Base-by-base conservation (phyloP, 53 echinoderm and acorn worm genomes). In the Zoroaster sp. region DNA sequence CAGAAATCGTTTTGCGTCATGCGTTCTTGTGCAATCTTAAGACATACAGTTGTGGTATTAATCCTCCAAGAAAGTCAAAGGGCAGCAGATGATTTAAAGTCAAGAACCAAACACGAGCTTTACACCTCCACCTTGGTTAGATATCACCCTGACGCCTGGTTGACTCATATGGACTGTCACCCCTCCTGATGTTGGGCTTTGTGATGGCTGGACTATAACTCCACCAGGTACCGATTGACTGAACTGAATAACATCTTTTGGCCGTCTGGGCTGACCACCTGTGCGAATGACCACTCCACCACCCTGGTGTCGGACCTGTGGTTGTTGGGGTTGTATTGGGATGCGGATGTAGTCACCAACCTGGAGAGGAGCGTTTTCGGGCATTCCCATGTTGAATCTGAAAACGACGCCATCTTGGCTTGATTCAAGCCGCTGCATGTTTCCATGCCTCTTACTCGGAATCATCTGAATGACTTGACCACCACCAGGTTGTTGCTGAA, bases 331-430 rank as follows among this genome's bases (percentile, higher is more conserved):
- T 20, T 81, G 72, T 35, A 89, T 65, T 35, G 90, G 90, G 40
- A 89, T 89, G 10, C 82, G 66, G 76, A 89, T 89, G 69, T 49
- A 82, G 51, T 89, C 90, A 18, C 90, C 90, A 43, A 89, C 77
- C 42, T 74, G 81, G n/a, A 89, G 81, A 21, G 90, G 90, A 28
- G 73, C 90, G 12, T 54, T 82, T 41, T 82, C 73, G 10, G 81
- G 81, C 41, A 69, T 69, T 3, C 90, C 90, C 90, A 89, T 89
- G 82, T 89, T 89, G 74, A 89, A 72, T 3, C 90, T 28, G 47
- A 89, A 72, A 73, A 81, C 81, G 12, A 89, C 90, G 0, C 90
- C 82, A 11, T 74, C 65, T 28, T 40, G 63, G 73, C 66, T 74
- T 1, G 90, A 81, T 12, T 73, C 45, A 43, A 81, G 90, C 35